Evolutionary conservation across 1,140 invertebrate genomes (phyloP).

Genomic region (Mizuhopecten yessoensis): DNA sequence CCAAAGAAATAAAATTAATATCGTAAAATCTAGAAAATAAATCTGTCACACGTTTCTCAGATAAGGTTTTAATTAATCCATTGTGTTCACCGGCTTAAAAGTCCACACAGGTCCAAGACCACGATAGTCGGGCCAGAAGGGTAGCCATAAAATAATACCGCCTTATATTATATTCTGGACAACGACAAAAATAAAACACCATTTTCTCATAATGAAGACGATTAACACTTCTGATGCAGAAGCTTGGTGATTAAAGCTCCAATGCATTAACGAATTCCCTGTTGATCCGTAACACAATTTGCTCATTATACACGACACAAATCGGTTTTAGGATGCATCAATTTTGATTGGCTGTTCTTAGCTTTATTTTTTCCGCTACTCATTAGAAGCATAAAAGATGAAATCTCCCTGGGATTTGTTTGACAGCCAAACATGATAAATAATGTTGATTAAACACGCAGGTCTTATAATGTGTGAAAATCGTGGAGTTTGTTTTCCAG

Average conservation of each 20-base stretch:
- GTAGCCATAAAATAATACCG: background rate
- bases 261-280: background rate
- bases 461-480: too few species aligned
- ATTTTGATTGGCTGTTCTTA: background rate
- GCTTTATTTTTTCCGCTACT: background rate
- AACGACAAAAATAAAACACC: background rate
- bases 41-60: slow-evolving; percentile 10
- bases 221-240: background rate
- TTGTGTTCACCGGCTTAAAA: background rate
- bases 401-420: too few species aligned
- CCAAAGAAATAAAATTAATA: background rate
- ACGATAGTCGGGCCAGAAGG: background rate
- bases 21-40: slow-evolving; percentile 7
- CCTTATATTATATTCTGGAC: background rate
- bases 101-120: background rate
- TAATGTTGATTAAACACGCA: too few species aligned
- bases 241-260: background rate
- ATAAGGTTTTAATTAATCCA: slow-evolving; percentile 36
- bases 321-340: background rate
- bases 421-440: too few species aligned
- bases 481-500: too few species aligned
- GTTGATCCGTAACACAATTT: background rate
- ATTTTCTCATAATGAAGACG: background rate
- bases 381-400: background rate
- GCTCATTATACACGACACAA: background rate